phyloP scores from a whole-genome alignment of 2,113 vertebrate genomes.

The Anthoscopus minutus region DNA sequence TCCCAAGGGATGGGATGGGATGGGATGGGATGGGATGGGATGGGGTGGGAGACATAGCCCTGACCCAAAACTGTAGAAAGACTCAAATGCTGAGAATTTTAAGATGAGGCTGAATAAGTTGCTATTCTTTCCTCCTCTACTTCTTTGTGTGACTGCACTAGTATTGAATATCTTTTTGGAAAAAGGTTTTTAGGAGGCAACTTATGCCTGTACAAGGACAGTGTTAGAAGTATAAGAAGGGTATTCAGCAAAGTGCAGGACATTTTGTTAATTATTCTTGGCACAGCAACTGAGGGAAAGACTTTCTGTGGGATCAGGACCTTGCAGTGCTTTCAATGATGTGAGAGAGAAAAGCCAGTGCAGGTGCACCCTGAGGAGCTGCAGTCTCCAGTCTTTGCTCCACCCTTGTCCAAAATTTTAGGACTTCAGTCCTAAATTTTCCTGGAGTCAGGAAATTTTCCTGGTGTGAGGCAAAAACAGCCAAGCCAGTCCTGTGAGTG shows the following conservation, averaged over 20 bases:
- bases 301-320: neutral
- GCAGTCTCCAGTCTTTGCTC: neutral
- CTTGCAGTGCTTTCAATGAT: fast-evolving
- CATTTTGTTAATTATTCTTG: neutral
- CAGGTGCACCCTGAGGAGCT: fast-evolving
- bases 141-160: neutral
- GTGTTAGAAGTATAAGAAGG: neutral
- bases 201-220: neutral
- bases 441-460: neutral
- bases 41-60: neutral
- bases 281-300: neutral
- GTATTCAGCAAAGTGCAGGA: neutral
- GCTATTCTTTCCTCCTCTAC: neutral
- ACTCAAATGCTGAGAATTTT: neutral
- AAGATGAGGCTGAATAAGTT: neutral
- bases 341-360: fast-evolving
- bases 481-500: fast-evolving
- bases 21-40: neutral
- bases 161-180: neutral
- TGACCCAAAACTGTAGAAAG: neutral
- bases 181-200: neutral
- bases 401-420: neutral
- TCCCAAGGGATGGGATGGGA: neutral
- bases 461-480: fast-evolving
- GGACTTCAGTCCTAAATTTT: neutral